These are phyloP conservation scores for Drosophila conformis DNA, from an alignment of 2,888 invertebrate species.

Conservation along the genomic window DNA sequence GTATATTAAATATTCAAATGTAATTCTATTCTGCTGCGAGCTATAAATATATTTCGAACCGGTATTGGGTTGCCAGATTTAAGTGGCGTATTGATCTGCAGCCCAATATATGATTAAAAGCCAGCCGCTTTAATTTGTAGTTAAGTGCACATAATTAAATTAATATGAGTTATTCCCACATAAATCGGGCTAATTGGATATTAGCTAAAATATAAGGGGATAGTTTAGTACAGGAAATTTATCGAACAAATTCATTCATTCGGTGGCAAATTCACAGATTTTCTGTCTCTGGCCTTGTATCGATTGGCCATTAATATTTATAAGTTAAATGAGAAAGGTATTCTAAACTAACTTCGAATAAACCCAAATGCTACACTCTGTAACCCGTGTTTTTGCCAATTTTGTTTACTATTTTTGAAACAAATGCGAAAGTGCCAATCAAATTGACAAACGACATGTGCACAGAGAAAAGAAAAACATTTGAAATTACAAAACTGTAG, in stretches of 20 bases:
- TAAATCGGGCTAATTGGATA: not conserved
- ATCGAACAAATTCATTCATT: too few relatives aligned
- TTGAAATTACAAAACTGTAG: constrained; percentile 24
- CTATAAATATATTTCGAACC: not conserved
- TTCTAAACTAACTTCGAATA: not conserved
- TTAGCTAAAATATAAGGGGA: not conserved
- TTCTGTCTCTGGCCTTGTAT: not conserved
- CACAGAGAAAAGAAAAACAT: constrained; percentile 15
- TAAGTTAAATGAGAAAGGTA: not conserved
- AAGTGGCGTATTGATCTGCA: not conserved
- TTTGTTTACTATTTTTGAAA: constrained; percentile 8
- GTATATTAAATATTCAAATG: not conserved
- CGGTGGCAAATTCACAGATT: not conserved
- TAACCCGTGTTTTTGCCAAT: not conserved
- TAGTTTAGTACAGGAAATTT: not conserved
- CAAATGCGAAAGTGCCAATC: constrained; percentile 33
- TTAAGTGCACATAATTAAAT: not conserved
- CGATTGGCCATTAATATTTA: not conserved
- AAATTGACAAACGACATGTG: constrained; percentile 31
- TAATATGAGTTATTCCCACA: not conserved
- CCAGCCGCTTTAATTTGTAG: not conserved
- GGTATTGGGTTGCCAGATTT: not conserved
- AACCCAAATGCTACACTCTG: not conserved
- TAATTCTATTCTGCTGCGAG: not conserved
- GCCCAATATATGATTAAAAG: not conserved